Evolutionary conservation across 1,140 invertebrate genomes (phyloP).

Genomic region (Aethina tumida): DNA sequence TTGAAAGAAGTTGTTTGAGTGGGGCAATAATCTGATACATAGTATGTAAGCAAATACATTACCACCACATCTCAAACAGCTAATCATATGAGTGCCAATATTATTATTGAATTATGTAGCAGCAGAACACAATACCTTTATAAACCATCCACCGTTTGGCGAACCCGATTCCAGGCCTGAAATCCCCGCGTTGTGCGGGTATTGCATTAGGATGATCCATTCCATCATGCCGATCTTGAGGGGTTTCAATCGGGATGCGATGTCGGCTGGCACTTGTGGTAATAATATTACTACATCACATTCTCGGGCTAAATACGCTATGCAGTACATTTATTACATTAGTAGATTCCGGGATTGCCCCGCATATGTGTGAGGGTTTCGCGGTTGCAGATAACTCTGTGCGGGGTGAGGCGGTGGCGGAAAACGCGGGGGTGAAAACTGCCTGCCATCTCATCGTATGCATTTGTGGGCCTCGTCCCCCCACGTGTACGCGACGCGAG

Average conservation of each 20-base stretch:
- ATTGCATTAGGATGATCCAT: not conserved
- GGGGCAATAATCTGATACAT: no score
- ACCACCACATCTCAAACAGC: no score
- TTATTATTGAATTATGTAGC: no score
- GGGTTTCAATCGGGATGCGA: conserved; percentile 1
- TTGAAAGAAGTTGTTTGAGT: no score
- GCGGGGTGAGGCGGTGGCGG: conserved; percentile 14
- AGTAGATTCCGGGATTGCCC: conserved; percentile 19
- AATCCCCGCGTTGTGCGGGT: no score
- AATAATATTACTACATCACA: conserved; percentile 20
- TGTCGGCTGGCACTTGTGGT: conserved; percentile 8
- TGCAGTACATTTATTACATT: conserved; percentile 26
- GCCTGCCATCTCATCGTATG: not conserved
- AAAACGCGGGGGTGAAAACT: not conserved
- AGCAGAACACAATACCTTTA: no score
- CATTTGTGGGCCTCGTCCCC: not conserved
- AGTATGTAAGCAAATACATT: no score
- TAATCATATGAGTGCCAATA: no score
- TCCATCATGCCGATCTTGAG: not conserved
- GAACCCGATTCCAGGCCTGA: no score
- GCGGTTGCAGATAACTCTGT: conserved; percentile 19
- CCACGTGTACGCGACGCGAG: conserved; percentile 7
- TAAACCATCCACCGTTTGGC: no score
- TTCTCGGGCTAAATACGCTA: conserved; percentile 22
- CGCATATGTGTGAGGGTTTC: conserved; percentile 13